Conservation (phyloP, 2,888 invertebrate genomes). For the Morinoia aosen region DNA sequence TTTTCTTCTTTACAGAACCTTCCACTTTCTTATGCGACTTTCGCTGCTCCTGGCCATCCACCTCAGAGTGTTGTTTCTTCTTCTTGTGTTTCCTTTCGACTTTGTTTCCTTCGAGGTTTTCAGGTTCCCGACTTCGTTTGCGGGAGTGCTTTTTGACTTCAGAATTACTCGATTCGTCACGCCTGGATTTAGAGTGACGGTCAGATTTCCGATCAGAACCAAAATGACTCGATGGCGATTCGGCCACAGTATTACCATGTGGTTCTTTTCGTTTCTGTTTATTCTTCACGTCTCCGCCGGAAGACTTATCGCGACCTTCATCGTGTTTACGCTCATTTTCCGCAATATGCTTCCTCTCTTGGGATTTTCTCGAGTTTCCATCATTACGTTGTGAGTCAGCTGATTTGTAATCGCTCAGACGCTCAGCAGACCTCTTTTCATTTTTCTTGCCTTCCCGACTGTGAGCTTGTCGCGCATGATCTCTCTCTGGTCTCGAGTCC, state of each 20-base stretch:
- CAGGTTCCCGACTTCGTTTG: neutral
- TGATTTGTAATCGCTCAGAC: neutral
- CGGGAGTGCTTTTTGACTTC: neutral
- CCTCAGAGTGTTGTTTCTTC: neutral
- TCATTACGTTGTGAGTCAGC: neutral
- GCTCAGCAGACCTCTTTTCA: neutral
- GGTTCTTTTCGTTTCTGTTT: neutral
- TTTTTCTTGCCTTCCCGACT: neutral
- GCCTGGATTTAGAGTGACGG: neutral
- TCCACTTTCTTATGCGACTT: neutral
- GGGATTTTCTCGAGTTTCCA: neutral
- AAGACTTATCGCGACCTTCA: neutral
- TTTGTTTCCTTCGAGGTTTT: neutral
- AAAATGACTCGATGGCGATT: neutral
- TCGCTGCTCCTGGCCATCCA: neutral
- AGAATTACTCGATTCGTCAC: neutral
- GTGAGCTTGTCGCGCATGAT: neutral
- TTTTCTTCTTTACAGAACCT: neutral
- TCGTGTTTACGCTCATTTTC: neutral
- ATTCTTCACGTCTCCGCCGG: neutral
- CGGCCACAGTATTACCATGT: neutral
- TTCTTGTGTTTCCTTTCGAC: neutral
- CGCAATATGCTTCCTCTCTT: neutral
- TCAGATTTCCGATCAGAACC: neutral
- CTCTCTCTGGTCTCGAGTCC: neutral